A percentile compares a stretch with the other conserved stretches of the same genome.
phyloP scores from a whole-genome alignment of 2,888 invertebrate species.

The Drosophila ustulata region DNA sequence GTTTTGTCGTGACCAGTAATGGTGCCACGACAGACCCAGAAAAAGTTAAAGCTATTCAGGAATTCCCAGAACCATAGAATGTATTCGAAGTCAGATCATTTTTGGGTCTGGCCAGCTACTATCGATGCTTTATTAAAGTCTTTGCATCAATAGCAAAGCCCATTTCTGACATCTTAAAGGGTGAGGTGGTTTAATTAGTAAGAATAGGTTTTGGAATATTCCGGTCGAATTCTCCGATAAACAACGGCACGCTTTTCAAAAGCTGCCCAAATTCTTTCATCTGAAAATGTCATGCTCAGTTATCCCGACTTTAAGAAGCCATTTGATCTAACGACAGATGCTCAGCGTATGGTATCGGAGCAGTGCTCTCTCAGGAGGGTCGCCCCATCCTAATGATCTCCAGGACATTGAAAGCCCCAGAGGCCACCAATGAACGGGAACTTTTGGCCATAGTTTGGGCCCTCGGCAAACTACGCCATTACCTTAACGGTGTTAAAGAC shows the following conservation, averaged over 20 bases:
- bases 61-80: neutral
- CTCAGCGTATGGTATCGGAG: neutral
- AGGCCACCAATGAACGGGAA: neutral
- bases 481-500: neutral
- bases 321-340: neutral
- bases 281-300: no score
- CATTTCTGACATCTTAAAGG: neutral
- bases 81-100: conserved; percentile 1
- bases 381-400: neutral
- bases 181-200: neutral
- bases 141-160: conserved; percentile 4
- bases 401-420: neutral
- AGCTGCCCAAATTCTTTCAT: no score
- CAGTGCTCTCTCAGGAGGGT: neutral
- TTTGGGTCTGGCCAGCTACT: no score
- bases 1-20: neutral
- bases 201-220: conserved; percentile 1
- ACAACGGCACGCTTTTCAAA: neutral
- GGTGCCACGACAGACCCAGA: neutral
- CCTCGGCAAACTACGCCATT: neutral
- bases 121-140: no score
- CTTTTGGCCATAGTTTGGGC: neutral
- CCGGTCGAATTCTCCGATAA: conserved; percentile 1
- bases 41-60: neutral
- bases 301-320: no score